Conservation (phyloP, 2,797 vertebrate genomes). For the Karalla daura region DNA sequence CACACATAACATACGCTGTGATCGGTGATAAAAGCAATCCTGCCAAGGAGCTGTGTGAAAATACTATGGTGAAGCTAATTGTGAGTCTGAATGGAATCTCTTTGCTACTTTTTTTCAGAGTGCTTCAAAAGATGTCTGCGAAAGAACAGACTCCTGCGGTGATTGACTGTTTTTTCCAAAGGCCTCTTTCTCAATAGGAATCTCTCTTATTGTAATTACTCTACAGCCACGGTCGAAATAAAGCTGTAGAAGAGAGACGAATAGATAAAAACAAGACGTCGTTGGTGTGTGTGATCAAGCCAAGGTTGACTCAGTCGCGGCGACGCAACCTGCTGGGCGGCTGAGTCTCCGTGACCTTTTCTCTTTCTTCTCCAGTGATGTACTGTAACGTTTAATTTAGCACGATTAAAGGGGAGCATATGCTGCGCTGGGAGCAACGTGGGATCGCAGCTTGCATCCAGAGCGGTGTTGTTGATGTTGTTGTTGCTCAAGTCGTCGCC, state of each 20-base stretch:
- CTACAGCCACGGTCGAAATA: not conserved
- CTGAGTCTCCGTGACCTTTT: not conserved
- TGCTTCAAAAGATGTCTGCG: not conserved
- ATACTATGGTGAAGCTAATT: not conserved
- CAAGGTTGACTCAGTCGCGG: not conserved
- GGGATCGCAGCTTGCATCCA: constrained; percentile 11
- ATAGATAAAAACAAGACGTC: not conserved
- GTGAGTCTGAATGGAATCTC: constrained; percentile 6
- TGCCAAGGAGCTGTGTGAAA: not conserved
- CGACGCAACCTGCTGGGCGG: not conserved
- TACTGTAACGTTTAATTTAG: constrained; percentile 12
- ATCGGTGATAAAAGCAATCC: not conserved
- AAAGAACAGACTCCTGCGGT: not conserved
- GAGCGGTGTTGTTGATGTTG: not conserved
- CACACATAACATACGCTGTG: no score
- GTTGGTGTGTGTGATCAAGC: not conserved
- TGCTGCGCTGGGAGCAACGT: not conserved
- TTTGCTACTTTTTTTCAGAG: not conserved
- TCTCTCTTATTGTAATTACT: not conserved
- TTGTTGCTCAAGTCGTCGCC: not conserved
- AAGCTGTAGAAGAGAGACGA: not conserved
- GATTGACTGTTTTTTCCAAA: not conserved
- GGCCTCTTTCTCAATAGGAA: not conserved
- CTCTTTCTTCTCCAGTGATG: constrained; percentile 1
- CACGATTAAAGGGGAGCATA: constrained; percentile 6